phyloP scores from a whole-genome alignment of 1,140 invertebrate species.

The Trichonephila clavata region DNA sequence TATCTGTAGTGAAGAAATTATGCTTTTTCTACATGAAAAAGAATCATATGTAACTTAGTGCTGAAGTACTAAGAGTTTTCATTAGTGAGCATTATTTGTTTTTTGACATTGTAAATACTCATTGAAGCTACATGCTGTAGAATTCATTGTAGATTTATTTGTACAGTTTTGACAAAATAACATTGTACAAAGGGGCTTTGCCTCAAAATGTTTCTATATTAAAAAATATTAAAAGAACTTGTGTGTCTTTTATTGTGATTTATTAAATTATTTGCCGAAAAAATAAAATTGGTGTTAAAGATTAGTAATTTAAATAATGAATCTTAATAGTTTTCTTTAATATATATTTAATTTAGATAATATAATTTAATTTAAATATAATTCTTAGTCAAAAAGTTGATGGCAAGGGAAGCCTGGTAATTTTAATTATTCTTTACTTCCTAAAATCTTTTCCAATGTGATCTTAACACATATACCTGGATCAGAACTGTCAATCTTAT shows the following conservation, averaged over 20 bases:
- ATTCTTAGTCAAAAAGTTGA: no score
- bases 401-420: no score
- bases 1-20: neutral
- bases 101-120: conserved; percentile 70
- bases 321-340: no score
- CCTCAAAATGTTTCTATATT: conserved; percentile 74
- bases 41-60: conserved; percentile 32
- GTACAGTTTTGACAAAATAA: conserved; percentile 75
- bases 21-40: conserved; percentile 6
- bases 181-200: conserved; percentile 73
- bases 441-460: no score
- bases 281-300: no score
- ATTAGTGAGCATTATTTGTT: conserved; percentile 55
- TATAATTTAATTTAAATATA: no score
- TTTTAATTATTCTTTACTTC: no score
- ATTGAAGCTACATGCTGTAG: conserved; percentile 66
- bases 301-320: no score
- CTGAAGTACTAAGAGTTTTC: conserved; percentile 35
- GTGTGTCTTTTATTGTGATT: neutral
- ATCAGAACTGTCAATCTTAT: no score
- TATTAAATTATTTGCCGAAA: neutral
- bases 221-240: conserved; percentile 67
- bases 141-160: conserved; percentile 54
- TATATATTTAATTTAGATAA: no score
- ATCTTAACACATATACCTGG: no score